Evolutionary conservation across 2,797 vertebrate genomes (phyloP).

Genomic region (Leucoraja ocellata): DNA sequence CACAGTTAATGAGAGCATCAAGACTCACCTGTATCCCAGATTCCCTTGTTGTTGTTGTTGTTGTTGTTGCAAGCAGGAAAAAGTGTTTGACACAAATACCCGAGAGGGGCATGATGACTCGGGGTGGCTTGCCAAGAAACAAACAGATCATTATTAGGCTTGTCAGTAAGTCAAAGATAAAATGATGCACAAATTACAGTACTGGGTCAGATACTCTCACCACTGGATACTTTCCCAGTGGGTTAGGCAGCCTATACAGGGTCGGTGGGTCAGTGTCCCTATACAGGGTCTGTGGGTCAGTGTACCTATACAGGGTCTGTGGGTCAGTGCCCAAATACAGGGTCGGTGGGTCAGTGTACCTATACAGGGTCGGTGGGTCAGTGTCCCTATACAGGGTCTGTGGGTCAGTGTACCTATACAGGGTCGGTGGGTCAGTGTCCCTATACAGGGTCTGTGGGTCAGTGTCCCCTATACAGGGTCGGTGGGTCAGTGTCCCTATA

Average conservation of each 20-base stretch:
- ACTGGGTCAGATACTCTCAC: background rate
- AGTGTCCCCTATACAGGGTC: no score
- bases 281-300: no score
- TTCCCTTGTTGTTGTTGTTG: background rate
- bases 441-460: background rate
- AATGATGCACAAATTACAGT: background rate
- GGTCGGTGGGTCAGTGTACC: no score
- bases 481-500: no score
- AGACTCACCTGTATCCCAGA: background rate
- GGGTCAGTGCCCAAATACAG: no score
- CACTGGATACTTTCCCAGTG: background rate
- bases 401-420: no score
- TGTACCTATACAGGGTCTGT: no score
- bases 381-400: background rate
- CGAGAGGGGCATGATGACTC: background rate
- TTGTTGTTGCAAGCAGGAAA: background rate
- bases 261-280: no score
- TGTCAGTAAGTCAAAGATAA: background rate
- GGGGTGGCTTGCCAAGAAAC: background rate
- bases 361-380: no score
- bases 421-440: background rate
- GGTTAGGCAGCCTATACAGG: background rate
- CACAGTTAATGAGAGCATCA: background rate
- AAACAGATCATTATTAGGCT: background rate
- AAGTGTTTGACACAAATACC: background rate